Conservation (phyloP, 2,113 vertebrate species). For the Alouatta palliata region DNA sequence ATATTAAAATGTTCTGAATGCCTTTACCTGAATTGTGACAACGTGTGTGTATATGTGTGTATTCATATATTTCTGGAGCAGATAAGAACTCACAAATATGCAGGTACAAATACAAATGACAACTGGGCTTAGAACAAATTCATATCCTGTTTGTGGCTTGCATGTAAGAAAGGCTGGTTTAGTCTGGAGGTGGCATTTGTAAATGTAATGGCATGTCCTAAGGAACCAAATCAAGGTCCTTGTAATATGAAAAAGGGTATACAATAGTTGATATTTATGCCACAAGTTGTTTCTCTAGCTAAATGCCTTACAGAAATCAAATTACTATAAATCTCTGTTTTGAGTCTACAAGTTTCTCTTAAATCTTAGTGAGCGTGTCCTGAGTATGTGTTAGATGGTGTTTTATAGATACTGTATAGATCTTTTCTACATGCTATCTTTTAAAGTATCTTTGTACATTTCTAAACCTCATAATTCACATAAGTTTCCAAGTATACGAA, state of each 20-base stretch:
- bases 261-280: neutral
- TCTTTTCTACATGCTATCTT: neutral
- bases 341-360: neutral
- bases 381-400: neutral
- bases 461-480: neutral
- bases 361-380: neutral
- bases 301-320: neutral
- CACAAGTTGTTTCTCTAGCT: neutral
- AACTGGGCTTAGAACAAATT: neutral
- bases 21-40: neutral
- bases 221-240: neutral
- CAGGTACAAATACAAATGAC: neutral
- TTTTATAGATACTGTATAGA: neutral
- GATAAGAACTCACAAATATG: neutral
- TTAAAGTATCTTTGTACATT: neutral
- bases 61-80: neutral
- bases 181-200: neutral
- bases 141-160: neutral
- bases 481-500: neutral
- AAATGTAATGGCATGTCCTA: neutral
- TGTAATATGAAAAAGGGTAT: neutral
- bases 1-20: neutral
- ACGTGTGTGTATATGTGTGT: rapidly evolving
- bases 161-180: neutral
- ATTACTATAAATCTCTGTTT: neutral